Base-by-base conservation (phyloP, 2,888 invertebrate genomes). In the Eristalis tenax region DNA sequence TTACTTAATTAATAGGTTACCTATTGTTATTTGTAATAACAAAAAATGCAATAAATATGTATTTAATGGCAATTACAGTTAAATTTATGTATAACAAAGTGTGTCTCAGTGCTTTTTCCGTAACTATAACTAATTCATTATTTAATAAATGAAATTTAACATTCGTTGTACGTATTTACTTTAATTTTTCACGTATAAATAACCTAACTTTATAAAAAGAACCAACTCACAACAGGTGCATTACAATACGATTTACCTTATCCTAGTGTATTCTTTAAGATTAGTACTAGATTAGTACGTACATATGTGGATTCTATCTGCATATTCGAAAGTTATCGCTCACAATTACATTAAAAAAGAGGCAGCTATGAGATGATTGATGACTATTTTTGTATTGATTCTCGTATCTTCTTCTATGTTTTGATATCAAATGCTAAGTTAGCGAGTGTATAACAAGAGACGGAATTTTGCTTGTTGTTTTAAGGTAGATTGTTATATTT, bases 401-500 rank as follows among this genome's bases (percentile, higher is more conserved):
- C 50, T 23, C 15, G 11, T 40, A 28, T 43, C 23, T 22, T 28
- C 2, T 57, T 61, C 65, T 68, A 66, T n/a, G 8, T 66, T 57
- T 43, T 71, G 38, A 73, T 86, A 68, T 77, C 71, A 84, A 88
- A 88, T 88, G 88, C 88, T 84, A 74, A 77, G 73, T 73, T 74
- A 83, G 88, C 84, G 80, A 88, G 84, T 88, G 81, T 84, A 84
- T 75, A 84, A 84, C 88, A 77, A 84, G 75, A 88, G 84, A 84
- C 88, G 80, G 84, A 84, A 68, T 66, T 88, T 88, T 75, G 50
- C 50, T 79, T 79, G 74, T 71, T 77, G 66, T 74, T 59, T 70
- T 74, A 74, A 83, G 83, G 81, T 88, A 81, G 84, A 70, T 74
- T 77, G 80, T 88, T 83, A 76, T 87, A 77, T 71, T 11, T 59